phyloP scores from a whole-genome alignment of 2,797 vertebrate species.

The Cuculus canorus region DNA sequence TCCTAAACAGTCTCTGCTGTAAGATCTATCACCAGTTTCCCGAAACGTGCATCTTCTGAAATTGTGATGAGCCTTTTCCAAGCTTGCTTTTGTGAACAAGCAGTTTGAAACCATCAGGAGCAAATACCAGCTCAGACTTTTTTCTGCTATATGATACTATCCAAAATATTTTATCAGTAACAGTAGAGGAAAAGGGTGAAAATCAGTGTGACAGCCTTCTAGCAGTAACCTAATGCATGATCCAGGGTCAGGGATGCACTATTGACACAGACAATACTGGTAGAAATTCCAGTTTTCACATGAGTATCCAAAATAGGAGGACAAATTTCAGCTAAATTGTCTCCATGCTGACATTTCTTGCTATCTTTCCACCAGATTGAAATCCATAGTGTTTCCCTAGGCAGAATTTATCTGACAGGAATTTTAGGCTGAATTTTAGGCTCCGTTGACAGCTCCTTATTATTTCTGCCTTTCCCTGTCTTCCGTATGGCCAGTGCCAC shows the following conservation, averaged over 20 bases:
- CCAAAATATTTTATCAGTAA: background rate
- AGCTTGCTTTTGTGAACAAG: background rate
- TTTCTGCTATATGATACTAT: background rate
- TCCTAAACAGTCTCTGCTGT: background rate
- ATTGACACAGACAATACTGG: background rate
- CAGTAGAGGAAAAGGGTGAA: background rate
- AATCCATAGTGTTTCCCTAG: background rate
- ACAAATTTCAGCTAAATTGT: background rate
- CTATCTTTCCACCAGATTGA: background rate
- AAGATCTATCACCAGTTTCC: background rate
- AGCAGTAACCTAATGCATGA: background rate
- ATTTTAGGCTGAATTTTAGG: background rate
- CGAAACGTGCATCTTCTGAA: background rate
- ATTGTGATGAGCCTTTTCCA: background rate
- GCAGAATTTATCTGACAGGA: background rate
- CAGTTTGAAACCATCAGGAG: background rate
- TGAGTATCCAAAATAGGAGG: background rate
- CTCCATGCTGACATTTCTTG: background rate
- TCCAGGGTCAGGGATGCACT: background rate
- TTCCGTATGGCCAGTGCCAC: background rate
- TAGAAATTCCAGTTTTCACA: background rate
- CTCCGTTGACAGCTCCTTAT: background rate
- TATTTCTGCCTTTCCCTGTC: background rate
- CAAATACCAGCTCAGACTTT: background rate
- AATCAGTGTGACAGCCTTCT: background rate